Base-by-base conservation (phyloP, 2,888 invertebrate species). In the Tenthredo distinguenda region DNA sequence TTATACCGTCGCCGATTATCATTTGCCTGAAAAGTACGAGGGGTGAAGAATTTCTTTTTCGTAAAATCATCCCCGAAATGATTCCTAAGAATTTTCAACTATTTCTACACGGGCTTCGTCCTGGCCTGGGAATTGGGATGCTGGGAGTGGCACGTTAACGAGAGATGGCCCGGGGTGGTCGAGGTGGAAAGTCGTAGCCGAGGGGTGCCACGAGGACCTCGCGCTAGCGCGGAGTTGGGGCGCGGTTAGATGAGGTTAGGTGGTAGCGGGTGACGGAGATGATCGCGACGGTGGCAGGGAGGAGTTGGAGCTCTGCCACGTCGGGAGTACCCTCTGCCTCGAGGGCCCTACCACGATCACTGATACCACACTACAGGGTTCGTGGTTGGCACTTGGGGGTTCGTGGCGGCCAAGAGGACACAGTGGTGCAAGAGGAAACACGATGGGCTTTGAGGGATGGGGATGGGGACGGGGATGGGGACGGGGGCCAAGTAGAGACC, bases 331-430 rank as follows among this genome's bases (percentile, higher is more conserved):
- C 90, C 92, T 92, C 89, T 88, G 91, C 88, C 90, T 92, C 90
- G 90, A 93, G 93, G 89, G 92, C 92, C 90, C 93, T 93, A 93
- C 92, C 91, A 88, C 91, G 92, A 93, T 93, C 93, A 92, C 92
- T 92, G 93, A 93, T 93, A 93, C 92, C 90, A 91, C 91, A 91
- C 91, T 92, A 91, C 89, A 92, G 88, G 86, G 86, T 62, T 72
- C 74, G 90, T 89, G 91, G 90, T 91, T 89, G 91, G 90, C 83
- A 87, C 86, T 86, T 84, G 86, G 81, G 68, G 50, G 68, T 68
- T 83, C 83, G 68, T 18, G 83, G 83, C 83, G 71, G 68, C 83
- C 83, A 83, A 83, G 83, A 83, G 83, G 83, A 40, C 50, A 83
- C 83, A 37, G 58, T 47, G 31, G 83, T 83, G 83, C 83, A 83